Evolutionary conservation across 2,888 invertebrate genomes (phyloP).

Genomic region (Orthonevra nobilis): DNA sequence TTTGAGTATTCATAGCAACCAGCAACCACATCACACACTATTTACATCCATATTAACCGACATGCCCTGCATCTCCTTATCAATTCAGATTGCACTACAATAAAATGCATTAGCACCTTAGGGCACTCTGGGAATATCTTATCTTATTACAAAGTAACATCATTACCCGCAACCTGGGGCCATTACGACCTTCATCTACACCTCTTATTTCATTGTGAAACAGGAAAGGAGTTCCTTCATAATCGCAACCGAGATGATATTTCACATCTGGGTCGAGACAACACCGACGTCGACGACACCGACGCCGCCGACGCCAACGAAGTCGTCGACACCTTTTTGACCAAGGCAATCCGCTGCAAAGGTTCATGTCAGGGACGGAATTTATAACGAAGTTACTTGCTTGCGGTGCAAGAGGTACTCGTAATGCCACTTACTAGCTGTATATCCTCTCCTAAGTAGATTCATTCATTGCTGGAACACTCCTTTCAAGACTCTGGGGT

Average conservation of each 20-base stretch:
- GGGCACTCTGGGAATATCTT: conserved; percentile 48
- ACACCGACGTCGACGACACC: too few species aligned
- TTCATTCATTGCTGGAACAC: conserved; percentile 29
- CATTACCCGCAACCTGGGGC: conserved; percentile 37
- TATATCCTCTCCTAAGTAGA: background rate
- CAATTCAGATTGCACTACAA: conserved; percentile 50
- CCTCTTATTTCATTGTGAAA: conserved; percentile 18
- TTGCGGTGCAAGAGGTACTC: conserved; percentile 1
- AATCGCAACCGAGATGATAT: conserved; percentile 21
- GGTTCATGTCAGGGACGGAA: conserved; percentile 43
- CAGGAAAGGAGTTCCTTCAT: conserved; percentile 15
- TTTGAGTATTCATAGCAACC: too few species aligned
- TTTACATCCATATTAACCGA: too few species aligned
- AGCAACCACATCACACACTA: too few species aligned
- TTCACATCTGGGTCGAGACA: conserved; percentile 41
- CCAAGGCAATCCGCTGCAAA: conserved; percentile 7
- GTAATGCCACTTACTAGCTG: background rate
- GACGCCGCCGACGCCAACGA: background rate
- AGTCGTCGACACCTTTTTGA: conserved; percentile 41
- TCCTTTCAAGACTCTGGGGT: conserved; percentile 35
- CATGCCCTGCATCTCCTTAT: conserved; percentile 40
- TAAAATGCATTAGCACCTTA: conserved; percentile 55
- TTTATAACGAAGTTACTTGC: conserved; percentile 53
- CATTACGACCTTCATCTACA: conserved; percentile 15
- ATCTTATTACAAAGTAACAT: conserved; percentile 55